Base-by-base conservation (phyloP, 2,797 vertebrate species). In the Gobio occitaniae region DNA sequence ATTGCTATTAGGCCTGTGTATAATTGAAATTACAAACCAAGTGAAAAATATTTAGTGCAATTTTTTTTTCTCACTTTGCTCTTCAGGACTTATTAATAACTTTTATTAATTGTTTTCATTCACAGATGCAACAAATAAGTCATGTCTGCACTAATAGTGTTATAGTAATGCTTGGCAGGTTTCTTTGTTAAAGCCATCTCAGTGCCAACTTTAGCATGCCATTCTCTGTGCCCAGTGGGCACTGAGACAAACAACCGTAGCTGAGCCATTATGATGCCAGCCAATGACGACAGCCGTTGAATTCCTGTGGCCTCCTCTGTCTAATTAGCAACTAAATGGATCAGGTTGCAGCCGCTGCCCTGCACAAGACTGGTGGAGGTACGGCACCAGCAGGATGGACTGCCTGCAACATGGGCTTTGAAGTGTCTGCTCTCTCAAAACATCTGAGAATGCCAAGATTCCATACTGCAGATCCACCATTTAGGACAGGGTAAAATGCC, bases 251-350 rank as follows among this genome's bases (percentile, higher is more conserved):
- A 80, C 59, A 74, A 74, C 41, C 47, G 12, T 56, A 82, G 50
- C 25, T 21, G 19, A 54, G n/a, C 68, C 41, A 79, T 80, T 56
- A 54, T 74, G 80, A 66, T 52, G 44, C 25, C 71, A 80, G 69
- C 66, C 72, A 66, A 83, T 61, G 36, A 44, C 32, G 77, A 84
- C 50, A 74, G 78, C 72, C 68, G 21, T 66, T 86, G 84, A 86
- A 84, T 88, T 83, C 47, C 79, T 86, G 83, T 48, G 83, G 80
- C 74, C 25, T 47, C 80, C 72, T 87, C 75, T 77, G 78, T 90
- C 85, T 86, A 86, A 88, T 88, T 88, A 87, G 71, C 80, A 88
- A 86, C 76, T 68, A 77, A 86, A 79, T 87, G 47, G 71, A 80
- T 89, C 74, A 85, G 25, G 74, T 32, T 84, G 25, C 16, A 80